Evolutionary conservation across 1,140 invertebrate species (phyloP).

Genomic region (Drosophila pseudoobscura): DNA sequence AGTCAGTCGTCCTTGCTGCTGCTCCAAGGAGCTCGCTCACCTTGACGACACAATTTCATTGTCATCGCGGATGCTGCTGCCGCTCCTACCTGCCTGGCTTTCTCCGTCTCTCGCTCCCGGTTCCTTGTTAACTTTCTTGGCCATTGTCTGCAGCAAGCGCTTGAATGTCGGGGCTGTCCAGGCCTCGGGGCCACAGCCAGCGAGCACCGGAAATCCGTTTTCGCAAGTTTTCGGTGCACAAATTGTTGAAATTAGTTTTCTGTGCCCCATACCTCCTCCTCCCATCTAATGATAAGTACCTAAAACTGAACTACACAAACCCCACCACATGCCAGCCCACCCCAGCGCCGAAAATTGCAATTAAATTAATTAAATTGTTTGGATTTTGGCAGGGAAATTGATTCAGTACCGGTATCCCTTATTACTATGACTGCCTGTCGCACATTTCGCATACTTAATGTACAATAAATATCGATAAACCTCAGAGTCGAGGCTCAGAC

Average conservation of each 20-base stretch:
- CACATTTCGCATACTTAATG: slow-evolving; percentile 5
- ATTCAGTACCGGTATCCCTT: neutral
- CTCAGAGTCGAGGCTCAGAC: slow-evolving; percentile 8
- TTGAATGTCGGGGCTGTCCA: slow-evolving; percentile 32
- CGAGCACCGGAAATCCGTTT: slow-evolving; percentile 68
- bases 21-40: slow-evolving; percentile 33
- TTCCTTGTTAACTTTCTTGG: slow-evolving; percentile 72
- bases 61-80: slow-evolving; percentile 46
- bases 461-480: slow-evolving; percentile 39
- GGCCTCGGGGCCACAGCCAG: slow-evolving; percentile 8
- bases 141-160: slow-evolving; percentile 66
- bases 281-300: slow-evolving; percentile 64
- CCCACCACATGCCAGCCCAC: neutral
- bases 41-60: slow-evolving; percentile 68
- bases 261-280: slow-evolving; percentile 32
- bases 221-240: slow-evolving; percentile 72
- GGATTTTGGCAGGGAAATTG: slow-evolving; percentile 22
- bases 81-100: neutral
- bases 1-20: slow-evolving; percentile 11
- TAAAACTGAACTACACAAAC: slow-evolving; percentile 54
- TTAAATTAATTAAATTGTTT: slow-evolving; percentile 78
- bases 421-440: neutral
- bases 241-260: slow-evolving; percentile 82
- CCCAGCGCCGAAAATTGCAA: slow-evolving; percentile 59
- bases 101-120: neutral